Percentiles rank a stretch among this genome's conserved stretches.
Evolutionary conservation across 2,113 vertebrate species (phyloP).

Genomic region (Opisthocomus hoazin): DNA sequence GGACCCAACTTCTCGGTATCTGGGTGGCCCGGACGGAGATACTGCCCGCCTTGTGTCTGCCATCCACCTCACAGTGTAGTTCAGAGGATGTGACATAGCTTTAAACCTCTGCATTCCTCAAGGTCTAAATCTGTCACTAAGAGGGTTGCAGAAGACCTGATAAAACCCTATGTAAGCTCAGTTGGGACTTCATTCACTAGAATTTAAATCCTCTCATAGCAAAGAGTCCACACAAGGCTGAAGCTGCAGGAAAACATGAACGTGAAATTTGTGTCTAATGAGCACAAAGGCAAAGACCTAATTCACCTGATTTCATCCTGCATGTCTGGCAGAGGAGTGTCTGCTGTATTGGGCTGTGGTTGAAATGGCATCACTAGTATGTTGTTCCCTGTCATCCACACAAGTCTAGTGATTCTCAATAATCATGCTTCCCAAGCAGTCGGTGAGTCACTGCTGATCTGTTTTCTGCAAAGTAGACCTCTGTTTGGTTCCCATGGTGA

Average conservation of each 20-base stretch:
- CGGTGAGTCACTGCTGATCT: constrained; percentile 40
- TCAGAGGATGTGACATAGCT: background rate
- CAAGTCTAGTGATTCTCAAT: constrained; percentile 34
- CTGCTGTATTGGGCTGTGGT: background rate
- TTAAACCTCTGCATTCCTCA: background rate
- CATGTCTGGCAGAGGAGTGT: background rate
- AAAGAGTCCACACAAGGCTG: background rate
- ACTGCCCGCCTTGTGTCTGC: background rate
- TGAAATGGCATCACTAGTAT: background rate
- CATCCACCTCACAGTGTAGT: background rate
- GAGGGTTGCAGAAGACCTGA: background rate
- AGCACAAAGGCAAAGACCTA: background rate
- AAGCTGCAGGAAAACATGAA: background rate
- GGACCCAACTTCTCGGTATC: background rate
- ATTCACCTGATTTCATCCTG: background rate
- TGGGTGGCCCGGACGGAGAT: background rate
- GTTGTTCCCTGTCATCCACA: constrained; percentile 35
- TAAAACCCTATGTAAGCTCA: background rate
- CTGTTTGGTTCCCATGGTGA: constrained; percentile 54
- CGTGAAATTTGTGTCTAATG: background rate
- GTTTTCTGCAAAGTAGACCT: constrained; percentile 38
- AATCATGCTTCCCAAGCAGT: constrained; percentile 9
- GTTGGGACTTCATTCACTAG: background rate
- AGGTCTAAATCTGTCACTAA: background rate
- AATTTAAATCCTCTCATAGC: background rate